A percentile compares a stretch with the other conserved stretches of the same genome.
Evolutionary conservation across 1,140 invertebrate genomes (phyloP).

Genomic region (Drosophila lacteicornis): DNA sequence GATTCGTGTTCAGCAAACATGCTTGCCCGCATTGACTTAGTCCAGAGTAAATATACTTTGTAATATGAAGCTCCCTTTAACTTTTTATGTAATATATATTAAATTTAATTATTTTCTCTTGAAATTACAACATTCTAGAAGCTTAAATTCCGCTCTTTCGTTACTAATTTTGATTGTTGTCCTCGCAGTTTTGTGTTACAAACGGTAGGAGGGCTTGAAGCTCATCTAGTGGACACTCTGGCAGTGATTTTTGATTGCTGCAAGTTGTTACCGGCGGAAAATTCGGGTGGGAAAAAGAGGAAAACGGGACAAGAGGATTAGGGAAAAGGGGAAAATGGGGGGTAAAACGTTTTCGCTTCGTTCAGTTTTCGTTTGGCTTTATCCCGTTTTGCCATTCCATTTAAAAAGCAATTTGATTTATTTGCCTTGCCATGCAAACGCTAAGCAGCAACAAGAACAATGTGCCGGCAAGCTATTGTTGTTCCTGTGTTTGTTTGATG

Average conservation of each 20-base stretch:
- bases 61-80: no score
- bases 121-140: neutral
- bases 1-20: neutral
- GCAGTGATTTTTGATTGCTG: conserved; percentile 19
- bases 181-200: neutral
- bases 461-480: conserved; percentile 24
- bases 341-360: conserved; percentile 19
- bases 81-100: no score
- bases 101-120: no score
- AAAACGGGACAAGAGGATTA: neutral
- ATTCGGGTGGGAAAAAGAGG: neutral
- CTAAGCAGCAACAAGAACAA: conserved; percentile 39
- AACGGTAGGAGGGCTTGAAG: neutral
- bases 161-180: conserved; percentile 1
- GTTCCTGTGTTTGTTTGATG: conserved; percentile 16
- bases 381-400: conserved; percentile 31
- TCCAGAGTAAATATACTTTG: neutral
- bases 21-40: neutral
- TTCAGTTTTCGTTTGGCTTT: conserved; percentile 25
- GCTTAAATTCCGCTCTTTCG: neutral
- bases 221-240: conserved; percentile 19
- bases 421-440: conserved; percentile 51
- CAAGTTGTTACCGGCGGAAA: conserved; percentile 8
- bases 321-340: neutral
- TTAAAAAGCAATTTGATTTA: conserved; percentile 68